Evolutionary conservation across 2,888 invertebrate species (phyloP), one percentile per base, ranked within the genome.

Genomic region (Scaptomyza polygonia): DNA sequence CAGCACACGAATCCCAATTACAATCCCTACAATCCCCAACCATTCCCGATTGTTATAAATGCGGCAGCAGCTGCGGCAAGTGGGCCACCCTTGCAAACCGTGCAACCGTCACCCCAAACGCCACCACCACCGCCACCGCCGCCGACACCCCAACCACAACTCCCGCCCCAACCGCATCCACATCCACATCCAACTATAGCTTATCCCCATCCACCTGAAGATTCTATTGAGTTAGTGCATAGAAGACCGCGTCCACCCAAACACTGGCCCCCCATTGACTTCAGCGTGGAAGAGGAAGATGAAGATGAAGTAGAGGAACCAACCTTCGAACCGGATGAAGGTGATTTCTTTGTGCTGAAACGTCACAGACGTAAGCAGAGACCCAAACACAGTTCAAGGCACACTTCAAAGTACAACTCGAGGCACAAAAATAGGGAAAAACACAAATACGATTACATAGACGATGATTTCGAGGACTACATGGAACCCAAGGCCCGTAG

Each of bases 311-410:
- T 66, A 0, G 72, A 65, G 11, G 74, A 75, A n/a, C 54, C 54
- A 8, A 3, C 67, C 8, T 18, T 47, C 56, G 1, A 44, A 3
- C 56, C 51, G 0, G 80, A 77, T 9, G 65, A 77, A 21, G 74
- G 79, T 18, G 90, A 91, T 58, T 91, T 89, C 53, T 90, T 83
- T 74, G 77, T 91, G 3, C 64, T 91, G 6, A 91, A 88, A 9
- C 56, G 57, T 11, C 67, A 48, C 72, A 63, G 86, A 42, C 68
- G 29, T 36, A 79, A 30, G 67, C 87, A 54, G 40, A 52, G 45
- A 3, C 62, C 62, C 2, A 54, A 44, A 14, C 34, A 47, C 8
- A 42, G 18, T 2, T 39, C 42, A 2, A 40, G 53, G 29, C 29
- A 16, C n/a, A n/a, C 14, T 7, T 11, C 16, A 5, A 21, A 16